Evolutionary conservation across 2,797 vertebrate genomes (phyloP).

Genomic region (Centropyge bicolor): DNA sequence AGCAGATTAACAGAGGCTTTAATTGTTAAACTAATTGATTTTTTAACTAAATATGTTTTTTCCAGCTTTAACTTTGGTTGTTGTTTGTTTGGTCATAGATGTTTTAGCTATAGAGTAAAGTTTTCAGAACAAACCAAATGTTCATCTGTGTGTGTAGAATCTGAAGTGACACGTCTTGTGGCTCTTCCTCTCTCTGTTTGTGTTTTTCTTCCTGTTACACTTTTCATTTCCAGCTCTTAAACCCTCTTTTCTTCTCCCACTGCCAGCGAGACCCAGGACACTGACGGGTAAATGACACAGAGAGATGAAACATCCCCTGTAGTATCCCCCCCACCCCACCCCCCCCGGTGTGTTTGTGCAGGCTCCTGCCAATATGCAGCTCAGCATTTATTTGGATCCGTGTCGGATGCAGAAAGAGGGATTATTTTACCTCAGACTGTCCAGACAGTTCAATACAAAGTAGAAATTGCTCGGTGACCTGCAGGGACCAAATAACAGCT

Average conservation of each 20-base stretch:
- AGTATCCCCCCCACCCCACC: background rate
- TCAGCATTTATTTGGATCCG: constrained; percentile 24
- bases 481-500: background rate
- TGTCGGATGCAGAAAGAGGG: constrained; percentile 6
- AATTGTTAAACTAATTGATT: background rate
- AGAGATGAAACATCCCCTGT: constrained; percentile 26
- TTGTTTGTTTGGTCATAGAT: no score
- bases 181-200: background rate
- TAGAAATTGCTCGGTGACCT: background rate
- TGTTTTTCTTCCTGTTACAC: background rate
- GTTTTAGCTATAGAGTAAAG: background rate
- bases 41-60: background rate
- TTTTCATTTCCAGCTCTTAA: constrained; percentile 40
- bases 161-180: background rate
- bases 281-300: constrained; percentile 88
- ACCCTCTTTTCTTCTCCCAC: constrained; percentile 48
- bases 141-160: background rate
- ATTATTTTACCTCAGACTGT: constrained; percentile 22
- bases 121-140: background rate
- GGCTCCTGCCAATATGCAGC: constrained; percentile 18
- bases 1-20: background rate
- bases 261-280: constrained; percentile 89
- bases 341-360: constrained; percentile 36
- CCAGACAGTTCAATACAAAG: constrained; percentile 23
- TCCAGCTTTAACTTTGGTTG: background rate